These are phyloP conservation scores for Drosophila asahinai DNA, from an alignment of 1,140 invertebrate genomes.

Conservation along the genomic window DNA sequence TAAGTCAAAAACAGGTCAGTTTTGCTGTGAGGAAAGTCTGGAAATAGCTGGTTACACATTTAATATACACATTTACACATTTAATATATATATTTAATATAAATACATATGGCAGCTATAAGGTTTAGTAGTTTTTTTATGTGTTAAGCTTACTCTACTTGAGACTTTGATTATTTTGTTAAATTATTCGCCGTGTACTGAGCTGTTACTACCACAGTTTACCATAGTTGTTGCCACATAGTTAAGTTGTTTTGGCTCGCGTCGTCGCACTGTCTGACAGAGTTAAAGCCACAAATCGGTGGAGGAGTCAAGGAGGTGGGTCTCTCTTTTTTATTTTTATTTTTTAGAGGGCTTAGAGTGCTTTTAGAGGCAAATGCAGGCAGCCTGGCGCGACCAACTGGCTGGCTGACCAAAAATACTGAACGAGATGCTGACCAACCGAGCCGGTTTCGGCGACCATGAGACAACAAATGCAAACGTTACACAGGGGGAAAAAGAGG, in stretches of 20 bases:
- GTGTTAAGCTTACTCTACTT: no score
- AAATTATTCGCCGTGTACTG: slow-evolving; percentile 13
- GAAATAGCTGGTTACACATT: neutral
- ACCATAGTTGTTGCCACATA: slow-evolving; percentile 62
- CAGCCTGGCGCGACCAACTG: slow-evolving; percentile 33
- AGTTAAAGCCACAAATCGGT: slow-evolving; percentile 19
- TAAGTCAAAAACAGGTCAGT: slow-evolving; percentile 1
- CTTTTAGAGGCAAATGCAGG: slow-evolving; percentile 3
- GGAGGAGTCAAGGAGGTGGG: slow-evolving; percentile 1
- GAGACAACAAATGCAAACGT: slow-evolving; percentile 3
- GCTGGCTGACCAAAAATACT: slow-evolving; percentile 22
- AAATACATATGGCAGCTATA: neutral
- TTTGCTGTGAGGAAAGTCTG: no score
- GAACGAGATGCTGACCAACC: slow-evolving; percentile 23
- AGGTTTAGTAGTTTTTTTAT: no score
- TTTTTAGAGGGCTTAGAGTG: neutral
- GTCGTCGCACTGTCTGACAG: slow-evolving; percentile 60
- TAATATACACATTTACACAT: neutral
- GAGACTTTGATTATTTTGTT: neutral
- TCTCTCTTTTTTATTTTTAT: neutral
- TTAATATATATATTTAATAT: neutral
- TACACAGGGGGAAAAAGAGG: neutral
- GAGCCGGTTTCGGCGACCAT: slow-evolving; percentile 42
- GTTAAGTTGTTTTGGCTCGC: slow-evolving; percentile 55
- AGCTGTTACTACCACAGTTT: slow-evolving; percentile 9